Percentiles rank a stretch among this genome's conserved stretches.
These are phyloP conservation scores for Stichopus horrens DNA, from an alignment of 53 echinoderm and acorn worm genomes.

Conservation along the genomic window DNA sequence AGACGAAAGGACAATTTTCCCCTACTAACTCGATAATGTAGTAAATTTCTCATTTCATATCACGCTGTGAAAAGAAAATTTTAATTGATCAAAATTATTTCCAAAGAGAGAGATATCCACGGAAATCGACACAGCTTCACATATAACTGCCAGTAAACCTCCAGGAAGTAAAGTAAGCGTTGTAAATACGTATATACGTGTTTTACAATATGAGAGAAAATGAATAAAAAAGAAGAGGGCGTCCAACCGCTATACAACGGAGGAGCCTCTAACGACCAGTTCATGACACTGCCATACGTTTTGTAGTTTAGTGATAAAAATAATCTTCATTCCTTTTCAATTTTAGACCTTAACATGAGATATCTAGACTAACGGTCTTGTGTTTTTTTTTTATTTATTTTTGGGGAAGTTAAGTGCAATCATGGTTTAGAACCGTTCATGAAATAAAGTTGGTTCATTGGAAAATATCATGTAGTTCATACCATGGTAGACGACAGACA, in stretches of 20 bases:
- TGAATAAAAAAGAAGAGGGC: slow-evolving; percentile 1
- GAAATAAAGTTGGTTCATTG: too few species aligned
- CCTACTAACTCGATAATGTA: background rate
- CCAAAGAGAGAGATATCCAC: background rate
- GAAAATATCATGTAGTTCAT: too few species aligned
- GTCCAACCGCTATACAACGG: background rate
- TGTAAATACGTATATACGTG: background rate
- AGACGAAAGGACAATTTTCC: background rate
- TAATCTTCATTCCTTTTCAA: background rate
- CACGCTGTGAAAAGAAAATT: background rate
- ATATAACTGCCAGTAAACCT: slow-evolving; percentile 12
- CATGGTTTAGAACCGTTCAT: too few species aligned
- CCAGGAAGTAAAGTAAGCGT: background rate
- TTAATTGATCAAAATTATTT: background rate
- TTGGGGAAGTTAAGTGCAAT: too few species aligned
- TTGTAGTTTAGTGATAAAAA: background rate
- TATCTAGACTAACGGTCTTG: too few species aligned
- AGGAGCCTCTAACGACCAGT: slow-evolving; percentile 1
- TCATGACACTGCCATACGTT: slow-evolving; percentile 22
- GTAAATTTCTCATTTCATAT: too few species aligned
- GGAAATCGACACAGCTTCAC: slow-evolving; percentile 25
- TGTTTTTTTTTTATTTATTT: too few species aligned
- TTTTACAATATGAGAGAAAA: background rate
- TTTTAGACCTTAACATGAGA: background rate
- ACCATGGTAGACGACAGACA: too few species aligned